phyloP scores from a whole-genome alignment of 2,113 vertebrate genomes.

The Alethe castanea region DNA sequence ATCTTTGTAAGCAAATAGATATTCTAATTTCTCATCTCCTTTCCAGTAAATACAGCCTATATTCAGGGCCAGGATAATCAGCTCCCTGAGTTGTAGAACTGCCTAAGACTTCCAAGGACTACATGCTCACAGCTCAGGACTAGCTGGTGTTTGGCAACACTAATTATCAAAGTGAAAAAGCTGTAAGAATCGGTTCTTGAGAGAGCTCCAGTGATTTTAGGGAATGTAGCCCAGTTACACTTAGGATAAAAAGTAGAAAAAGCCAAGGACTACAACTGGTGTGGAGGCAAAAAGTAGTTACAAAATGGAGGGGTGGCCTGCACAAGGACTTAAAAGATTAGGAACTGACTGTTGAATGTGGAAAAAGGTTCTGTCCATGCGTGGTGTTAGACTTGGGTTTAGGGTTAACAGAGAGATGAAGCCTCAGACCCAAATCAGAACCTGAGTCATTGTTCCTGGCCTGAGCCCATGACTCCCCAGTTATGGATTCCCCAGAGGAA shows the following conservation, averaged over 20 bases:
- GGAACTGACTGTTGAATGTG: background rate
- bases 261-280: background rate
- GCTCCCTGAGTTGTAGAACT: background rate
- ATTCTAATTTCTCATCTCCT: background rate
- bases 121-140: background rate
- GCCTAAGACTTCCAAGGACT: background rate
- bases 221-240: background rate
- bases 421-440: background rate
- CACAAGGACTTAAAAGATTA: background rate
- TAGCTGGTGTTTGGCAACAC: background rate
- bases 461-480: background rate
- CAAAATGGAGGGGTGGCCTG: background rate
- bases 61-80: background rate
- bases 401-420: background rate
- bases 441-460: background rate
- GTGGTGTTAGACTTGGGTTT: background rate
- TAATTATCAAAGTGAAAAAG: background rate
- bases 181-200: background rate
- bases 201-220: background rate
- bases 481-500: background rate
- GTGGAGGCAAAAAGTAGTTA: background rate
- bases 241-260: background rate
- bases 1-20: background rate
- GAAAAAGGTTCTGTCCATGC: background rate
- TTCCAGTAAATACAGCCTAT: background rate